Base-by-base conservation (phyloP, 2,888 invertebrate species). In the Xylota sylvarum region DNA sequence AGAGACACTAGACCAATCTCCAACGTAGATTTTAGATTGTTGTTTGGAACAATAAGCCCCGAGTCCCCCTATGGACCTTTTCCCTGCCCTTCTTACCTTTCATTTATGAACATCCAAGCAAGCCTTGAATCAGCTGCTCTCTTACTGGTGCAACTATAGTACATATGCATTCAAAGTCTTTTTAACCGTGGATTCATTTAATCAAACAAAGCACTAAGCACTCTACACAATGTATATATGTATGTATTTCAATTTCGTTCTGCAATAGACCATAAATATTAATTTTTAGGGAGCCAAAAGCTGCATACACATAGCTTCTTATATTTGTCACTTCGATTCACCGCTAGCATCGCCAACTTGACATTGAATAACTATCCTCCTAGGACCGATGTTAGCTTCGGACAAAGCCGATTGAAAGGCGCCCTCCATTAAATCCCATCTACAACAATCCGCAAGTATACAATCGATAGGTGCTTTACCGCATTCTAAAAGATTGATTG, bases 351-450 rank as follows among this genome's bases (percentile, higher is more conserved):
- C n/a, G 4, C 12, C 37, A 0, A 48, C 0, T n/a, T 55, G 37
- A n/a, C 90, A 89, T 56, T 89, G 89, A 14, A 91, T 89, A 62
- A 91, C 85, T 0, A 90, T 77, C 58, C 91, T 91, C 0, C 89
- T 89, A 4, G 90, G 82, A 5, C 91, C 91, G 62, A 86, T 62
- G 60, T 91, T 91, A 0, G 89, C 89, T 70, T 91, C 90, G 3
- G 89, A 87, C 14, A 89, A 89, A 0, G 91, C 91, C 30, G 67
- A 48, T n/a, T 85, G 73, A 23, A 91, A 91, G 4, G 91, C 91
- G 5, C 82, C 32, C 2, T 89, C 89, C 1, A 90, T 14, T n/a
- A 84, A 32, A 23, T 85, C 65, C 89, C 91, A 89, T 19, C 79
- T 60, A 55, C 72, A 90, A 0, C 88, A 87, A 19, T 73, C 77